phyloP scores from a whole-genome alignment of 2,797 vertebrate genomes.

The Anniella stebbinsi region DNA sequence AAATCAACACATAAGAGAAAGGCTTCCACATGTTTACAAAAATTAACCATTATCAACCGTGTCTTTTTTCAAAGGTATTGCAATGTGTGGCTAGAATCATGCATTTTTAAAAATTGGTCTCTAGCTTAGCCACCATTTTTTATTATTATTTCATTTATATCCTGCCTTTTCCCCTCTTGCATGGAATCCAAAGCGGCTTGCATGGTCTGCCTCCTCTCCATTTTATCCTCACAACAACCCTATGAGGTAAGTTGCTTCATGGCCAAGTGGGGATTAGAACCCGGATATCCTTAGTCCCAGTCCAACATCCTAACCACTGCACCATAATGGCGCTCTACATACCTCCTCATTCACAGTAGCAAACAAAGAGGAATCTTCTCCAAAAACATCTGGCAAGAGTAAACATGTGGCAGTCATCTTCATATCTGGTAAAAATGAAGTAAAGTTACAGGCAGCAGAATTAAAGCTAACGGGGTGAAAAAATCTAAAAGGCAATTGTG shows the following conservation, averaged over 20 bases:
- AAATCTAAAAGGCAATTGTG: background rate
- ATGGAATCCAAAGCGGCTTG: too few relatives aligned
- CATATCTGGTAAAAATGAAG: slow-evolving; percentile 75
- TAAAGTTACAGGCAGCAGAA: background rate
- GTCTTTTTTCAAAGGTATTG: background rate
- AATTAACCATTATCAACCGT: background rate
- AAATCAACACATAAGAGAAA: background rate
- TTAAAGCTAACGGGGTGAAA: background rate
- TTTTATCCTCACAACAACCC: too few relatives aligned
- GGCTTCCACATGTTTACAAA: background rate
- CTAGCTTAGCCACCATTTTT: background rate
- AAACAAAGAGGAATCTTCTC: slow-evolving; percentile 75
- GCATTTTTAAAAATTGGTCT: background rate
- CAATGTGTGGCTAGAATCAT: background rate
- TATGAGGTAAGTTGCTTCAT: too few relatives aligned
- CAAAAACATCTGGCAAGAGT: slow-evolving; percentile 76
- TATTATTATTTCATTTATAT: too few relatives aligned
- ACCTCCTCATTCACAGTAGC: slow-evolving; percentile 74
- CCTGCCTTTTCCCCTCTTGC: too few relatives aligned
- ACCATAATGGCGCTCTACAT: background rate
- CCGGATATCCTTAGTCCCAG: too few relatives aligned
- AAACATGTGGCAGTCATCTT: slow-evolving; percentile 78
- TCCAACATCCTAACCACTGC: too few relatives aligned
- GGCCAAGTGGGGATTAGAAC: too few relatives aligned
- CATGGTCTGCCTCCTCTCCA: too few relatives aligned